Conservation (phyloP, 2,888 invertebrate species). For the Siphonodentalium dalli region DNA sequence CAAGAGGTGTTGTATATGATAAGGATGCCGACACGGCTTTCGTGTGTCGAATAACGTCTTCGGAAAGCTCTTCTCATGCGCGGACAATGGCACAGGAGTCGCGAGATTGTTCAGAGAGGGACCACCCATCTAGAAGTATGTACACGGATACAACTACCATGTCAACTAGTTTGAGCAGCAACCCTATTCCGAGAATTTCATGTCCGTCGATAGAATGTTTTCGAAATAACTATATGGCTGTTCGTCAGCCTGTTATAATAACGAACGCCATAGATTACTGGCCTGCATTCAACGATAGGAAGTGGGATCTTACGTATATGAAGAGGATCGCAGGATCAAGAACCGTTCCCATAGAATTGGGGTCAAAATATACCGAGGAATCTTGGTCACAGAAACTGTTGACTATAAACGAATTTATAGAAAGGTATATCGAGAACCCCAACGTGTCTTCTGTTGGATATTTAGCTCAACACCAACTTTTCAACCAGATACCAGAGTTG, state of each 20-base stretch:
- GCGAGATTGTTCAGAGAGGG: no score
- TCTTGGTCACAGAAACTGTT: slow-evolving; percentile 93
- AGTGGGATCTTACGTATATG: slow-evolving; percentile 74
- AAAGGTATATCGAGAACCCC: slow-evolving; percentile 65
- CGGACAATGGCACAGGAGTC: no score
- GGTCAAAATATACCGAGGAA: slow-evolving; percentile 88
- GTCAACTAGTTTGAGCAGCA: no score
- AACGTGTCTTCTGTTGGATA: no score
- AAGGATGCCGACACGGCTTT: no score
- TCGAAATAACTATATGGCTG: slow-evolving; percentile 69
- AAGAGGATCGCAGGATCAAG: slow-evolving; percentile 78
- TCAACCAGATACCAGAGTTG: slow-evolving; percentile 89
- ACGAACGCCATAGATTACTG: slow-evolving; percentile 77
- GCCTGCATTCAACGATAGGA: slow-evolving; percentile 76
- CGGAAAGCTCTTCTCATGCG: no score
- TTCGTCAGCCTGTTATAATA: slow-evolving; percentile 75
- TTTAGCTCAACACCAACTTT: slow-evolving; percentile 94
- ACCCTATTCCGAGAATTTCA: slow-evolving; percentile 21
- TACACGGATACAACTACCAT: no score
- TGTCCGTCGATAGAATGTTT: slow-evolving; percentile 77
- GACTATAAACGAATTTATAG: slow-evolving; percentile 84
- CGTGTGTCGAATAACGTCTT: no score
- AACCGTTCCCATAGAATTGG: slow-evolving; percentile 94
- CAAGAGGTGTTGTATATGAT: no score
- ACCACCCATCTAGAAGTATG: no score